Base-by-base conservation (phyloP, 2,113 vertebrate species). In the Naja naja region DNA sequence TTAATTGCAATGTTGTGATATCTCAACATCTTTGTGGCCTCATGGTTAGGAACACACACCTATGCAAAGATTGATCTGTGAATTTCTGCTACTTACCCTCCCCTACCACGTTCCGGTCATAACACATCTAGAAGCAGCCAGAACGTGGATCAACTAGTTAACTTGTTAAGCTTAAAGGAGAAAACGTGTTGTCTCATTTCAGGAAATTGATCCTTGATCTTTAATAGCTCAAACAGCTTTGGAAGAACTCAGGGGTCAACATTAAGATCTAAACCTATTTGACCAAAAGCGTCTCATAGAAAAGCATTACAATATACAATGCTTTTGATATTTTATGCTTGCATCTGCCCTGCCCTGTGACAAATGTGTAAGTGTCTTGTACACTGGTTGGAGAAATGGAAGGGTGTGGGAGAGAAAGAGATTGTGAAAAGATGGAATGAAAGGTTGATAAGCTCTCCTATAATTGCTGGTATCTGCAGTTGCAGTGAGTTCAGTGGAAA, bases 381-480 rank as follows among this genome's bases (percentile, higher is more conserved):
- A 14, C 91, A 85, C 47, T 1, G 22, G 5, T 47, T 54, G 55
- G 95, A 92, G 30, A 55, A 34, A 89, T 91, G 89, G 2, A 87
- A 93, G 55, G 49, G 10, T 11, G 49, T 10, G 53, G 53, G 74
- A 0, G 1, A 25, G 90, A 9, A 16, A 22, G n/a, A 5, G 23
- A 1, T 16, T 23, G 27, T 52, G 9, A 20, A n/a, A 25, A 2
- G 30, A 47, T 7, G 9, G 22, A 90, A 3, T 54, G 49, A 81
- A 91, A 86, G 85, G 49, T 81, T 87, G 89, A 85, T 86, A 54
- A 43, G 91, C 92, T 87, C 85, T 93, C 47, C 86, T 89, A 7
- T 89, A 96, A 94, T 95, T 96, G 52, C 92, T 27, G 7, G 53
- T 85, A 93, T 93, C 94, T 95, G 81, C 90, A 94, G 90, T 94